A percentile compares a stretch with the other conserved stretches of the same genome.
Conservation (phyloP, 2,797 vertebrate species). For the Tauraco hartlaubi region DNA sequence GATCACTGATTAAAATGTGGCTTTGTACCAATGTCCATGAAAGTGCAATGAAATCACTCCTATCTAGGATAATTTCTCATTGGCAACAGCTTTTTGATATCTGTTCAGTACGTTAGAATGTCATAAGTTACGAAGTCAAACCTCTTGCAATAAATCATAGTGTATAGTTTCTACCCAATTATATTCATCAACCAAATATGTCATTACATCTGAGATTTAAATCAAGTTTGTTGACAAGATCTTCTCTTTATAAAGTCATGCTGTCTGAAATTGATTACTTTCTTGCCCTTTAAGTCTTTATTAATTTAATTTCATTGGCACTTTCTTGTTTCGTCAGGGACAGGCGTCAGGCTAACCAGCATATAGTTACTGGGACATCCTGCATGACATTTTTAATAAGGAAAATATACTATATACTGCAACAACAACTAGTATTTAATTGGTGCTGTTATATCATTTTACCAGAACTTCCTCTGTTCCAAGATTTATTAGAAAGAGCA, state of each 20-base stretch:
- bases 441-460: neutral
- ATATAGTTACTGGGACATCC: neutral
- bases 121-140: conserved; percentile 40
- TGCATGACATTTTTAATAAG: conserved; percentile 22
- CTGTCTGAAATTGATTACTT: conserved; percentile 39
- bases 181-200: conserved; percentile 44
- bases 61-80: conserved; percentile 30
- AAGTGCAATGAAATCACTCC: conserved; percentile 25
- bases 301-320: conserved; percentile 37
- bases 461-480: neutral
- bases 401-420: neutral
- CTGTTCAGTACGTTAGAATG: conserved; percentile 35
- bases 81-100: conserved; percentile 52
- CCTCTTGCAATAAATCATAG: conserved; percentile 48
- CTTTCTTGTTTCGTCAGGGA: neutral
- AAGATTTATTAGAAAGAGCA: neutral
- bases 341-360: neutral
- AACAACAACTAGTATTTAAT: neutral
- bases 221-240: conserved; percentile 51
- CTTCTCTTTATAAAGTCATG: conserved; percentile 30
- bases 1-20: conserved; percentile 24
- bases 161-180: neutral
- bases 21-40: neutral
- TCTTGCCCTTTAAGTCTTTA: conserved; percentile 52
- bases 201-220: conserved; percentile 45